Base-by-base conservation (phyloP, 2,113 vertebrate genomes). In the Clupea harengus region DNA sequence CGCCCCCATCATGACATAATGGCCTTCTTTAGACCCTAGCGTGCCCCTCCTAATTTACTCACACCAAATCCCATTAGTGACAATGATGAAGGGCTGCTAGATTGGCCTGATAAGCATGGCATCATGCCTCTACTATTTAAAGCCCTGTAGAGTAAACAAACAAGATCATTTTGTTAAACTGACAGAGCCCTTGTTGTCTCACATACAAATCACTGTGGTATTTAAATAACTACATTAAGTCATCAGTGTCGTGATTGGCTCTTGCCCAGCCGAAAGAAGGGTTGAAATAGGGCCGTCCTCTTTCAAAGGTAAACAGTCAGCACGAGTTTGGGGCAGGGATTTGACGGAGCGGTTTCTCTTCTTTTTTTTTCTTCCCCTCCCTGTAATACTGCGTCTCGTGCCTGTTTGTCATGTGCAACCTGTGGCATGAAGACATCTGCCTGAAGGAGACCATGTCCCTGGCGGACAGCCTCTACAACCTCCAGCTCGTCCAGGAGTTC, bases 381-480 rank as follows among this genome's bases (percentile, higher is more conserved):
- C n/a, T 25, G 64, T 13, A 82, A 82, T 2, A 82, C 32, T 13
- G 47, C 54, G 75, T 44, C 46, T 15, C 15, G 60, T 17, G n/a
- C 39, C 15, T 81, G 18, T 45, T 88, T 39, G 32, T 78, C 72
- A 81, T 81, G 52, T 81, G 25, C 18, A 78, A 39, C 39, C 3
- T 91, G 88, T 82, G 18, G 28, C 83, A 60, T n/a, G 45, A 92
- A 99, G 98, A 99, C 93, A 94, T 99, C 85, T 98, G 96, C 92
- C 95, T 99, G 93, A 99, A 98, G 90, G 97, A 99, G 88, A 96
- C 95, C 46, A 99, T 99, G 97, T 96, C 96, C 44, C 92, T 99
- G 93, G 96, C 97, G 0, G 98, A 99, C 90, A 96, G 97, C 64
- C 93, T 99, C 10, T 97, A 97, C 93, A 99, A 99, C 90, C 96